Evolutionary conservation across 2,797 vertebrate genomes (phyloP).

Genomic region (Lepus townsendii): DNA sequence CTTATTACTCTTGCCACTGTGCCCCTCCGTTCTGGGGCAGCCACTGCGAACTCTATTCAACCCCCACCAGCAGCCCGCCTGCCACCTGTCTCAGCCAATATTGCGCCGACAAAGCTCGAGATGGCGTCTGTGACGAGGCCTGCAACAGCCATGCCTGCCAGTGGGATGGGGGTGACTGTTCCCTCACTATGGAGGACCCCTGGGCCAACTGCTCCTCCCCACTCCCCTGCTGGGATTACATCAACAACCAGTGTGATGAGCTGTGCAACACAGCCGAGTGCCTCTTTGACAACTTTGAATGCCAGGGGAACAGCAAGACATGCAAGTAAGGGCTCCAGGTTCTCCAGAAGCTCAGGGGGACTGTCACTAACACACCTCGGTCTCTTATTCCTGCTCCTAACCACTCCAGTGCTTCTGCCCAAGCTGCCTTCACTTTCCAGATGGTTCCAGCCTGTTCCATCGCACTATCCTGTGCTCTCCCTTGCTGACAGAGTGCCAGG

Average conservation of each 20-base stretch:
- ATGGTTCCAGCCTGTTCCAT: slow-evolving; percentile 51
- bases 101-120: slow-evolving; percentile 89
- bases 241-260: slow-evolving; percentile 94
- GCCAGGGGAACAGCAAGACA: slow-evolving; percentile 85
- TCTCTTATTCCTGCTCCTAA: slow-evolving; percentile 70
- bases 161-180: slow-evolving; percentile 97
- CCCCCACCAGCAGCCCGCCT: slow-evolving; percentile 82
- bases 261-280: slow-evolving; percentile 95
- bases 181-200: slow-evolving; percentile 91
- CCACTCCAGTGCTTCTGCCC: slow-evolving; percentile 45
- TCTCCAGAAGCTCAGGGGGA: not conserved
- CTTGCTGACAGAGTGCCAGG: slow-evolving; percentile 70
- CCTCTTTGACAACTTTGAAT: slow-evolving; percentile 94
- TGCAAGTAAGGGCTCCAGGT: slow-evolving; percentile 93
- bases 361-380: slow-evolving; percentile 61
- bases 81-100: slow-evolving; percentile 85
- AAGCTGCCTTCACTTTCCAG: slow-evolving; percentile 46
- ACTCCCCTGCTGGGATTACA: slow-evolving; percentile 93
- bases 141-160: slow-evolving; percentile 94
- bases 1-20: slow-evolving; percentile 92
- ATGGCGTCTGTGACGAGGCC: slow-evolving; percentile 92
- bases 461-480: slow-evolving; percentile 21
- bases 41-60: slow-evolving; percentile 86
- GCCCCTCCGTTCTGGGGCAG: slow-evolving; percentile 87
- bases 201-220: slow-evolving; percentile 93